These are phyloP conservation scores for Hyles euphorbiae DNA, from an alignment of 1,140 invertebrate species.

Conservation along the genomic window DNA sequence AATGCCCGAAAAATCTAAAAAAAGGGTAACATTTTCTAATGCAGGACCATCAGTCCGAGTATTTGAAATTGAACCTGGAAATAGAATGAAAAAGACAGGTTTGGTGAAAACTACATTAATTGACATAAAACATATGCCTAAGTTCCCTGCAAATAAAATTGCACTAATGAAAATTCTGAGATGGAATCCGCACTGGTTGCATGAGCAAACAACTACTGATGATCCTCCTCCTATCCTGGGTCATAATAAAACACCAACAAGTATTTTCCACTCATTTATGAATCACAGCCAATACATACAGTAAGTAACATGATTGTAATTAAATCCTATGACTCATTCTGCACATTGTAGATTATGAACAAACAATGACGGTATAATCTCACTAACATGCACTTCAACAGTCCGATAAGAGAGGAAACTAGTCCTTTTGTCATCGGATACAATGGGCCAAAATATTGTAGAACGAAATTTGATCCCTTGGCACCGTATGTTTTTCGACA, in stretches of 20 bases:
- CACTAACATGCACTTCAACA: too few relatives aligned
- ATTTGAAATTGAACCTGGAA: conserved; percentile 59
- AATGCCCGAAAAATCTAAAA: conserved; percentile 30
- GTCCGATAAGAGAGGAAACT: too few relatives aligned
- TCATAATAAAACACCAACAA: conserved; percentile 43
- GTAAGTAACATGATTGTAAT: conserved; percentile 37
- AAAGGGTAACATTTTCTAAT: conserved; percentile 48
- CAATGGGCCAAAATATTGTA: too few relatives aligned
- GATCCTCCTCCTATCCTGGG: conserved; percentile 59
- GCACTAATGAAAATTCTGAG: conserved; percentile 56
- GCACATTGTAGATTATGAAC: background rate
- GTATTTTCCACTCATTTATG: conserved; percentile 46
- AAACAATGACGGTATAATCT: background rate
- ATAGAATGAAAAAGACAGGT: conserved; percentile 55
- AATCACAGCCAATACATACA: conserved; percentile 55
- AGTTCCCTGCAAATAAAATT: conserved; percentile 53
- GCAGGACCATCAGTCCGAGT: conserved; percentile 30
- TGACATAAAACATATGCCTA: conserved; percentile 33
- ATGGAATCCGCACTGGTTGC: conserved; percentile 62
- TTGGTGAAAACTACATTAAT: conserved; percentile 44
- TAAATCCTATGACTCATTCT: background rate
- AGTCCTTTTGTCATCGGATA: too few relatives aligned
- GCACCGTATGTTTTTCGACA: background rate
- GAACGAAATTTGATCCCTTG: too few relatives aligned
- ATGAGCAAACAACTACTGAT: conserved; percentile 46